phyloP scores from a whole-genome alignment of 2,797 vertebrate species.

The Allobates femoralis region DNA sequence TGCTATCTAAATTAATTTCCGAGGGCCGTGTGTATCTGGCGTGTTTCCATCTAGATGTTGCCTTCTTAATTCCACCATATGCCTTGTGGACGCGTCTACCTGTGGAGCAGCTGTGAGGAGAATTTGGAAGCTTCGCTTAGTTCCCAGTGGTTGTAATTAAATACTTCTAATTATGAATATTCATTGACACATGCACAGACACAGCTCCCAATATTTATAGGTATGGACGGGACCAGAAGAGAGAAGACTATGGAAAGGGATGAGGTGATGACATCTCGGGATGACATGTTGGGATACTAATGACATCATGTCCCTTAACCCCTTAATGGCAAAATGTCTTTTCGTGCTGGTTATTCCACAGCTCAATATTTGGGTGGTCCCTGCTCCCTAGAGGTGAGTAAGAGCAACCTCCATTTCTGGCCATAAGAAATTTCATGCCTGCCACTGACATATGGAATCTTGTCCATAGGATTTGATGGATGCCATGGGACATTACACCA shows the following conservation, averaged over 20 bases:
- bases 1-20: background rate
- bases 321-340: no score
- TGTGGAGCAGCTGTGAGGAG: conserved; percentile 12
- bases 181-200: background rate
- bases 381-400: no score
- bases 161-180: conserved; percentile 14
- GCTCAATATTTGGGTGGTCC: no score
- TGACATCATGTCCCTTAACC: no score
- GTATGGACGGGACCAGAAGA: background rate
- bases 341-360: no score
- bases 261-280: no score
- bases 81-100: conserved; percentile 19
- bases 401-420: no score
- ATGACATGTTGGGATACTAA: no score
- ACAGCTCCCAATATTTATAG: background rate
- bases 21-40: background rate
- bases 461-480: no score
- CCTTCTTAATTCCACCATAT: conserved; percentile 13
- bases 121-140: conserved; percentile 1
- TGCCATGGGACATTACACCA: no score
- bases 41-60: background rate
- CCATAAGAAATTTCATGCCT: no score
- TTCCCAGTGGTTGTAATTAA: conserved; percentile 28
- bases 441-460: no score
- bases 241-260: background rate